A percentile compares a stretch with the other conserved stretches of the same genome.
Evolutionary conservation across 1,140 invertebrate genomes (phyloP).

Genomic region (Asbolus verrucosus): DNA sequence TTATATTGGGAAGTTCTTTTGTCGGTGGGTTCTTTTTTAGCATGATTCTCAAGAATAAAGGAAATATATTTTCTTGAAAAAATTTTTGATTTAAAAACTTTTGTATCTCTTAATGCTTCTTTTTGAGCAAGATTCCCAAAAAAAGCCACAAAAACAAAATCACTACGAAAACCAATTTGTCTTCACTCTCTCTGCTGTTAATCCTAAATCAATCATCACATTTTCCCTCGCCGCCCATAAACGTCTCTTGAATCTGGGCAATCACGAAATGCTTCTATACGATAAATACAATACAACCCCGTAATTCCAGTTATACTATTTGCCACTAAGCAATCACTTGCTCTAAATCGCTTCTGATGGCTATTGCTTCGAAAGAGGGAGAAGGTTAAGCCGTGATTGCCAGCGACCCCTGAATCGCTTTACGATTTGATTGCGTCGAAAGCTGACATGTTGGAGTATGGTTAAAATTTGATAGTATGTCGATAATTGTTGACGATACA

Average conservation of each 20-base stretch:
- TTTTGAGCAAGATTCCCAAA: too few relatives aligned
- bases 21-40: too few relatives aligned
- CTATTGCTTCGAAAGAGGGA: slow-evolving; percentile 19
- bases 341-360: slow-evolving; percentile 32
- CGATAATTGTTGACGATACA: too few relatives aligned
- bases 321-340: slow-evolving; percentile 33
- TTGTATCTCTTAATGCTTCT: too few relatives aligned
- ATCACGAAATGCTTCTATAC: slow-evolving; percentile 30
- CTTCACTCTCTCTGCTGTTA: slow-evolving; percentile 11
- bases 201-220: slow-evolving; percentile 33
- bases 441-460: neutral
- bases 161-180: slow-evolving; percentile 17
- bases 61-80: too few relatives aligned
- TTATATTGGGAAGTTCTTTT: too few relatives aligned
- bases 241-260: slow-evolving; percentile 7
- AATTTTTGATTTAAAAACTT: too few relatives aligned
- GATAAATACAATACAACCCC: slow-evolving; percentile 34
- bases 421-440: slow-evolving; percentile 22
- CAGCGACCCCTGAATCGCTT: slow-evolving; percentile 4
- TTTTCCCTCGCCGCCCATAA: slow-evolving; percentile 25
- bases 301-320: slow-evolving; percentile 31
- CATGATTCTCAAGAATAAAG: too few relatives aligned
- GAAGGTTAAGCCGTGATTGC: slow-evolving; percentile 35
- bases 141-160: neutral
- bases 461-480: too few relatives aligned